phyloP scores from a whole-genome alignment of 2,888 invertebrate genomes.

The Drosophila paucipuncta region DNA sequence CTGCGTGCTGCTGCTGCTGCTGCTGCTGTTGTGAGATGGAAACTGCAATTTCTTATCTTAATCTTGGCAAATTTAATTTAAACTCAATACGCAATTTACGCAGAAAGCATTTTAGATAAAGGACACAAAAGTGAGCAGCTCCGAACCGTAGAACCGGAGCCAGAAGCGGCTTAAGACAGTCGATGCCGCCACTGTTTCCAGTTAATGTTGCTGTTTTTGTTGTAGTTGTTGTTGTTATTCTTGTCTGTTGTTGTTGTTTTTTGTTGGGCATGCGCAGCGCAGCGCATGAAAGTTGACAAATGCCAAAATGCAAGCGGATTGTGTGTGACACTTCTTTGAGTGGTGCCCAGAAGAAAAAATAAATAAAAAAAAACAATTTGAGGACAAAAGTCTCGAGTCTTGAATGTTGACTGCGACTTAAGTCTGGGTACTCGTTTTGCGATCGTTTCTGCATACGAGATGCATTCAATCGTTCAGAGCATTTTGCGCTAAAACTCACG shows the following conservation, averaged over 20 bases:
- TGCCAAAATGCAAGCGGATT: constrained; percentile 81
- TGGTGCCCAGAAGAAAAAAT: constrained; percentile 30
- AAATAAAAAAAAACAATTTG: neutral
- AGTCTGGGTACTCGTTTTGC: constrained; percentile 39
- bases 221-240: constrained; percentile 12
- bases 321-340: constrained; percentile 74
- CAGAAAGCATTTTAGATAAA: constrained; percentile 82
- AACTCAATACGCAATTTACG: constrained; percentile 82
- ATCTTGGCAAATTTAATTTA: constrained; percentile 82
- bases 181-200: constrained; percentile 65
- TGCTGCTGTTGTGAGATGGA: constrained; percentile 29
- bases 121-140: constrained; percentile 65
- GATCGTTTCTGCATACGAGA: constrained; percentile 36
- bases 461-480: constrained; percentile 79
- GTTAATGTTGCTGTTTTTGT: constrained; percentile 6
- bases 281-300: constrained; percentile 78
- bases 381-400: constrained; percentile 29
- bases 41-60: constrained; percentile 79
- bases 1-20: constrained; percentile 19
- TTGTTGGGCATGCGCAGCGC: constrained; percentile 73
- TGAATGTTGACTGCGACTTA: constrained; percentile 22
- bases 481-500: constrained; percentile 79
- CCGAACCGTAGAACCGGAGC: constrained; percentile 28
- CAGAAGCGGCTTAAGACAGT: constrained; percentile 65
- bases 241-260: constrained; percentile 30